Base-by-base conservation (phyloP, 2,113 vertebrate species). In the Larimichthys polyactis region DNA sequence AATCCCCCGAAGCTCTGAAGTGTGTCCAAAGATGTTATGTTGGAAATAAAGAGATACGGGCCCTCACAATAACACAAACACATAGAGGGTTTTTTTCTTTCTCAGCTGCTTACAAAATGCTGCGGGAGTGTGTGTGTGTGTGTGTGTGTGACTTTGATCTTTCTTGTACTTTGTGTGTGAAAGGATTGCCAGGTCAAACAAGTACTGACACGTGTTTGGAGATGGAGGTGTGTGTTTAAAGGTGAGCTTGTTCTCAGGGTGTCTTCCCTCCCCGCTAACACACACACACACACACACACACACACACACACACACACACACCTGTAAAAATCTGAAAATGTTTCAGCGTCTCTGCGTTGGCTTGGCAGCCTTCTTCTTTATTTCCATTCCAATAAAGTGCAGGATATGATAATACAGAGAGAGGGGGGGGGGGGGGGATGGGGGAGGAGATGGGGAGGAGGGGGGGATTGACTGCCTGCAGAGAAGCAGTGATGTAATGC, bases 401-500 rank as follows among this genome's bases (percentile, higher is more conserved):
- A 59, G 75, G 2, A 49, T 68, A 58, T 83, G 22, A 75, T 69
- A 64, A 79, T 44, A 60, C 40, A 48, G 66, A 36, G 48, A 19
- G 14, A 4, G 19, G n/a, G 29, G 15, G 2, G n/a, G 16, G n/a
- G 11, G 11, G 5, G 43, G n/a, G n/a, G n/a, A n/a, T 1, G 2
- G 1, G 62, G 10, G 43, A 44, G 62, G 15, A 7, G 11, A 14
- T 4, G 65, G 17, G 19, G 27, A 69, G 14, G 51, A 9, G 40
- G 14, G 59, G 14, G 51, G n/a, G 72, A 15, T 11, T 77, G 79
- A 55, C 65, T 71, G 81, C 60, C 87, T 93, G 89, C 90, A 90
- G 87, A 82, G 82, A 75, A 82, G 86, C 89, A 89, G 89, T 93
- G 92, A 93, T 90, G 90, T 93, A 91, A 92, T 92, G 90, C 92